A percentile compares a stretch with the other conserved stretches of the same genome.
Evolutionary conservation across 2,113 vertebrate genomes (phyloP).

Genomic region (Poecilia latipinna): DNA sequence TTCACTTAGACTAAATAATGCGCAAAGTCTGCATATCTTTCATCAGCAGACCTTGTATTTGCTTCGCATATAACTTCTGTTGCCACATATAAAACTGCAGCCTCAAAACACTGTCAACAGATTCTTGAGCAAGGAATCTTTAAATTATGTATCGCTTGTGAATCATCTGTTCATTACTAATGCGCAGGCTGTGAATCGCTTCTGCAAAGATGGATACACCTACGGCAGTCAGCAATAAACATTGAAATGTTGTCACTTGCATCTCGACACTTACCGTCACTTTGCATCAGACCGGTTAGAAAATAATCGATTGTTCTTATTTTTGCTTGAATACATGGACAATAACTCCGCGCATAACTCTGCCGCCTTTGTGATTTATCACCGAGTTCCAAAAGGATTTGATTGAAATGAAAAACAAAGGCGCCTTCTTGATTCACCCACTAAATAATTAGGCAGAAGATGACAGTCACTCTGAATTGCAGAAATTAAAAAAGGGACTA

Average conservation of each 20-base stretch:
- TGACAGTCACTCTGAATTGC: background rate
- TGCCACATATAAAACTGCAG: background rate
- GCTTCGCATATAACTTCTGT: background rate
- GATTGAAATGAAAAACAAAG: background rate
- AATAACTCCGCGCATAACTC: background rate
- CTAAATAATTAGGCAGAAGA: slow-evolving; percentile 8
- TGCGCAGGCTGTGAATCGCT: slow-evolving; percentile 33
- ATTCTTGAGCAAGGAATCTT: background rate
- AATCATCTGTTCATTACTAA: slow-evolving; percentile 50
- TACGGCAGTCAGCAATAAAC: slow-evolving; percentile 21
- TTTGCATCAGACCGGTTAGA: background rate
- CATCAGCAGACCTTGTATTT: background rate
- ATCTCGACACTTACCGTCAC: slow-evolving; percentile 2
- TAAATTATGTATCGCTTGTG: slow-evolving; percentile 43
- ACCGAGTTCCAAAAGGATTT: background rate
- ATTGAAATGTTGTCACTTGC: slow-evolving; percentile 26
- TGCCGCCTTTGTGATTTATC: background rate
- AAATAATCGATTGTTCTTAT: background rate
- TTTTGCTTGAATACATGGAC: background rate
- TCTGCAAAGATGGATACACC: slow-evolving; percentile 28
- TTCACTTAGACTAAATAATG: slow-evolving; percentile 1
- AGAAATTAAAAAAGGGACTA: background rate
- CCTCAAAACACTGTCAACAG: slow-evolving; percentile 7
- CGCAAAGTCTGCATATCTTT: background rate
- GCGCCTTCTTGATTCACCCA: background rate